Evolutionary conservation across 2,888 invertebrate species (phyloP).

Genomic region (Diogma glabrata): DNA sequence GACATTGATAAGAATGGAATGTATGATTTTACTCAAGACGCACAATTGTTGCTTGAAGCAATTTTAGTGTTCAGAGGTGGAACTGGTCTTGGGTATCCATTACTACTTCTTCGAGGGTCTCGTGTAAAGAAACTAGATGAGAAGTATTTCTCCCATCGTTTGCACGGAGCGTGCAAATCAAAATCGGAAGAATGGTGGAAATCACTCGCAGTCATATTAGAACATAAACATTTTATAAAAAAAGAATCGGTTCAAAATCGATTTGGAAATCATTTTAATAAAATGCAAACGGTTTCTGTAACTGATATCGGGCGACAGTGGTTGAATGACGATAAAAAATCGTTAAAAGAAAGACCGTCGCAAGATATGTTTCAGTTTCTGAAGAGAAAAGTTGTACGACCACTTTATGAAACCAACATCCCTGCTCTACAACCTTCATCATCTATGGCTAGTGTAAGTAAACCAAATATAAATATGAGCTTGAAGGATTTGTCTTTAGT

Average conservation of each 20-base stretch:
- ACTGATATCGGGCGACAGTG: slow-evolving; percentile 25
- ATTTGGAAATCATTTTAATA: slow-evolving; percentile 8
- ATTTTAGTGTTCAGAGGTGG: slow-evolving; percentile 37
- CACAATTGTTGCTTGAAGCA: slow-evolving; percentile 38
- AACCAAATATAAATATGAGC: not conserved
- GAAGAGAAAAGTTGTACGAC: slow-evolving; percentile 20
- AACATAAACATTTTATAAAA: slow-evolving; percentile 21
- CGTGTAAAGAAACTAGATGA: slow-evolving; percentile 21
- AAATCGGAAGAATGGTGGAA: slow-evolving; percentile 47
- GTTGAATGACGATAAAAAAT: slow-evolving; percentile 15
- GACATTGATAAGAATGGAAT: slow-evolving; percentile 33
- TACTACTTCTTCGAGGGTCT: slow-evolving; percentile 32
- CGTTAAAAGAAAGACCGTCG: slow-evolving; percentile 26
- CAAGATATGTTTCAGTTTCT: slow-evolving; percentile 27
- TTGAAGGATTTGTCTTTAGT: not conserved
- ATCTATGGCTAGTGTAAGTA: slow-evolving; percentile 5
- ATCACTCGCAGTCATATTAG: slow-evolving; percentile 32
- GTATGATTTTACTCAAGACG: slow-evolving; percentile 44
- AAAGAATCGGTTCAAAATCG: slow-evolving; percentile 13
- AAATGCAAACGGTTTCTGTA: slow-evolving; percentile 8
- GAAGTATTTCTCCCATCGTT: slow-evolving; percentile 18
- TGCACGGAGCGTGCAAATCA: slow-evolving; percentile 39
- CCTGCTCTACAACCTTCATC: no score
- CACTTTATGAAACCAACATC: not conserved
- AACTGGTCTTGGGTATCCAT: slow-evolving; percentile 33